phyloP scores from a whole-genome alignment of 2,888 invertebrate species.

The Abrostola triplasia region DNA sequence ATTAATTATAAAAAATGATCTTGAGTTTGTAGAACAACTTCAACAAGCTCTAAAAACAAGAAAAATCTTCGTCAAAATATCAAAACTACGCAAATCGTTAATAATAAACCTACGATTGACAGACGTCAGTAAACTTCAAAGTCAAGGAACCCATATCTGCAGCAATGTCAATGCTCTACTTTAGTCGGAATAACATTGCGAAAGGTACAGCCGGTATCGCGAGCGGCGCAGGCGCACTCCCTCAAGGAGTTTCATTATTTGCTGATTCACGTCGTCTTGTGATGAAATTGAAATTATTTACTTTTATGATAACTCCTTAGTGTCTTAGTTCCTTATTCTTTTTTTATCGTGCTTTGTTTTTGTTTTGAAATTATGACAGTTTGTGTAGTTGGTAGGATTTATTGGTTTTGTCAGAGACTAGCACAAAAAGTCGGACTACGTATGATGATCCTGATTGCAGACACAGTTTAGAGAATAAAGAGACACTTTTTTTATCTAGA shows the following conservation, averaged over 20 bases:
- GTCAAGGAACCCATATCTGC: slow-evolving; percentile 72
- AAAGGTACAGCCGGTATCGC: slow-evolving; percentile 65
- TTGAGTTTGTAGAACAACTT: not conserved
- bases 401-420: slow-evolving; percentile 1
- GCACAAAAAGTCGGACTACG: no score
- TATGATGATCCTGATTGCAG: no score
- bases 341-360: slow-evolving; percentile 9
- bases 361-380: not conserved
- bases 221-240: slow-evolving; percentile 44
- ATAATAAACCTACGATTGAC: slow-evolving; percentile 42
- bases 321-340: slow-evolving; percentile 48
- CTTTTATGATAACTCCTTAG: slow-evolving; percentile 43
- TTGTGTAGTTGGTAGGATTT: slow-evolving; percentile 10
- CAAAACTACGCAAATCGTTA: not conserved
- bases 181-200: slow-evolving; percentile 64
- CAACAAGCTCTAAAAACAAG: not conserved
- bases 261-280: slow-evolving; percentile 52
- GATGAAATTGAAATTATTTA: slow-evolving; percentile 53
- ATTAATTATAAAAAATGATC: not conserved
- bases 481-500: no score
- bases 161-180: slow-evolving; percentile 66
- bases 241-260: slow-evolving; percentile 63
- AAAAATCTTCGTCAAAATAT: not conserved
- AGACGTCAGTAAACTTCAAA: slow-evolving; percentile 49
- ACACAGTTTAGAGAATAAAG: no score